Base-by-base conservation (phyloP, 2,113 vertebrate species). In the Onychostruthus taczanowskii region DNA sequence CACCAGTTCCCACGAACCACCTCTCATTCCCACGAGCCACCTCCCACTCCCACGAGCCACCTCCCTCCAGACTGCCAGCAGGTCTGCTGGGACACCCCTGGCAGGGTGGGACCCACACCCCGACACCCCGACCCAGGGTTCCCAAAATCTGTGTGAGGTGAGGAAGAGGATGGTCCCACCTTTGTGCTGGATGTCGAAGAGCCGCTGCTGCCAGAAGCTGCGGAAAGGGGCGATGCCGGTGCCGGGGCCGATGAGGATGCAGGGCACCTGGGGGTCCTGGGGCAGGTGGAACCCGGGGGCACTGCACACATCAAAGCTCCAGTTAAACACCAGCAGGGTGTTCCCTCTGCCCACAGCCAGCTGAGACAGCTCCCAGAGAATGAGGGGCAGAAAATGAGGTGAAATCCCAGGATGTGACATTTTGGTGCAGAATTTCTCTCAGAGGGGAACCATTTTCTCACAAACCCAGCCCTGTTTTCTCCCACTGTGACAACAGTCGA, bases 221-320 rank as follows among this genome's bases (percentile, higher is more conserved):
- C 99, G 98, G 98, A 99, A 99, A 1, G 99, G 99, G 30, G 99
- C 99, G 3, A 99, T 99, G 72, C 99, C 99, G 0, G 99, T 99
- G 87, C 99, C 99, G 0, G 99, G 99, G 15, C 99, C 99, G 8
- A 99, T 97, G 90, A 99, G 98, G 97, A 99, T 98, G 92, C 99
- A 99, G 55, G 99, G 99, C 23, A 98, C 98, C 93, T 98, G 98
- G 63, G 98, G 98, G 56, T 99, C 98, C 97, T 98, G 98, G 86
- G 99, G 99, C 97, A 99, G 98, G 66, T 98, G 99, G 98, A 99
- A 99, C n/a, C 98, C 98, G 2, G 99, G 98, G 0, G 99, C 99
- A 2, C 99, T 99, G 94, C 73, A 89, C 17, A 33, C 76, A 62
- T 0, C 2, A 10, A 39, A 73, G 59, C 47, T 2, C 30, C 19